These are phyloP conservation scores for Aldabrachelys gigantea DNA, from an alignment of 2,113 vertebrate species.

Conservation along the genomic window DNA sequence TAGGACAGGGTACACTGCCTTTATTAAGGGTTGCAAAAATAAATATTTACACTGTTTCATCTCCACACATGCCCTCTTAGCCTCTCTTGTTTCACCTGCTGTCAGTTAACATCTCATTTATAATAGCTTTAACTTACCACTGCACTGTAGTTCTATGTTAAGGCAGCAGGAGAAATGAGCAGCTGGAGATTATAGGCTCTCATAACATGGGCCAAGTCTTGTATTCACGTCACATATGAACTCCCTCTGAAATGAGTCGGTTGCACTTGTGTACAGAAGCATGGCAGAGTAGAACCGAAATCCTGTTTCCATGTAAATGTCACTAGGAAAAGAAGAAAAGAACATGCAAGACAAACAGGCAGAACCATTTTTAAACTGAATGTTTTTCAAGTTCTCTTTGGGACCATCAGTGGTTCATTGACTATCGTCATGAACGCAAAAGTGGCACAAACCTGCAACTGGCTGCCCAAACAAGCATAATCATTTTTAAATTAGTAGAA, in stretches of 20 bases:
- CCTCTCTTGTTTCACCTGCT: background rate
- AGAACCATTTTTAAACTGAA: background rate
- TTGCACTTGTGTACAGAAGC: background rate
- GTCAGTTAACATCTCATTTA: accelerated
- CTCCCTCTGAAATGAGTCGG: background rate
- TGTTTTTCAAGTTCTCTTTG: background rate
- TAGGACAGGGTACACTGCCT: background rate
- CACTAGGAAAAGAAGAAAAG: background rate
- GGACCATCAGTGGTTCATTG: accelerated
- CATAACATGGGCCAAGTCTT: background rate
- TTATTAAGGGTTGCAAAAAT: background rate
- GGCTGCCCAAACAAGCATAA: conserved; percentile 41
- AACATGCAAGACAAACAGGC: background rate
- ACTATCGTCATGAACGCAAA: background rate
- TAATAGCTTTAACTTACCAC: background rate
- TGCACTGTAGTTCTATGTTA: accelerated
- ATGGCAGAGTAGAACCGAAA: background rate
- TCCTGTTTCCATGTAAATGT: background rate
- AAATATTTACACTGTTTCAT: background rate
- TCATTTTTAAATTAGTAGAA: conserved; percentile 30
- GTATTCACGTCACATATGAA: background rate
- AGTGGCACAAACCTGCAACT: conserved; percentile 53
- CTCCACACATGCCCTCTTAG: background rate
- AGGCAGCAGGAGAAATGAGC: accelerated
- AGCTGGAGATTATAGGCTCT: background rate